Evolutionary conservation across 2,113 vertebrate genomes (phyloP).

Genomic region (Bagarius yarrelli): DNA sequence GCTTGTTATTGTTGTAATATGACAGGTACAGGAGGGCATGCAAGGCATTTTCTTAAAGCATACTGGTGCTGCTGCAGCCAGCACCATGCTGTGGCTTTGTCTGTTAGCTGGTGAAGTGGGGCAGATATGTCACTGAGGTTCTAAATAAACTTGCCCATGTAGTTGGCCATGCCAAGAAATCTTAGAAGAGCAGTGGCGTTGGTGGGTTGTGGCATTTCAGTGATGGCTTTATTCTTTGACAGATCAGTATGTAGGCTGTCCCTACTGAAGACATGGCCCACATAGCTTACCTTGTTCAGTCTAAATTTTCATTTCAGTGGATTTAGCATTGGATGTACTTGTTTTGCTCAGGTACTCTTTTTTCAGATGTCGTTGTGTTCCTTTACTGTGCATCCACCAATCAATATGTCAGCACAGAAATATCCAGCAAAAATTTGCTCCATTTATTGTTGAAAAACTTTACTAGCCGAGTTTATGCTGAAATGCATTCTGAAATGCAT

Average conservation of each 20-base stretch:
- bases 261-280: conserved; percentile 48
- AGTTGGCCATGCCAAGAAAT: background rate
- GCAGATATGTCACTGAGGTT: background rate
- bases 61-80: background rate
- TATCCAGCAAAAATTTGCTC: no score
- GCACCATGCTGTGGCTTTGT: background rate
- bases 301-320: background rate
- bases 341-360: background rate
- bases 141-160: no score
- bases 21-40: background rate
- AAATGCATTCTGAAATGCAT: no score
- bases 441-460: no score
- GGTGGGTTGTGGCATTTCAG: background rate
- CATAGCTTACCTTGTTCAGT: background rate
- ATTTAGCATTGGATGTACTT: background rate
- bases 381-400: background rate
- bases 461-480: no score
- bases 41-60: background rate
- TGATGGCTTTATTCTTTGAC: background rate
- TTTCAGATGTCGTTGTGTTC: background rate
- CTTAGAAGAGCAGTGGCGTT: background rate
- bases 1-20: background rate
- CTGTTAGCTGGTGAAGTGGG: background rate
- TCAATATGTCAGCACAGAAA: no score
- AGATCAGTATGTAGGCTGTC: background rate